These are phyloP conservation scores for Mormyrus iriodes DNA, from an alignment of 2,113 vertebrate species.

Conservation along the genomic window DNA sequence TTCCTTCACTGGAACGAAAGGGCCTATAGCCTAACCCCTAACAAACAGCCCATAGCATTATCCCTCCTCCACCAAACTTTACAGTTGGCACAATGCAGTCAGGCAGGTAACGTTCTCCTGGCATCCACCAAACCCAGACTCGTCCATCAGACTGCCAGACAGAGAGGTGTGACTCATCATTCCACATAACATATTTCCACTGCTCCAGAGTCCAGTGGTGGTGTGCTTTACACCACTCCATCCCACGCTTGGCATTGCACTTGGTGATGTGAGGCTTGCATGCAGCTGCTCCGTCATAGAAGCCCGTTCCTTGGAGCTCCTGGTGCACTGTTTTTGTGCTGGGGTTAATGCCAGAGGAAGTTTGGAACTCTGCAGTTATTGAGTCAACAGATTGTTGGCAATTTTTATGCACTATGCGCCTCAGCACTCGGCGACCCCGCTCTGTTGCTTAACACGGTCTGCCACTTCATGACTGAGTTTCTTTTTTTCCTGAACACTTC, in stretches of 20 bases:
- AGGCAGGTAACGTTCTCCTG: no score
- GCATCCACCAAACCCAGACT: neutral
- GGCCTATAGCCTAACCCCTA: no score
- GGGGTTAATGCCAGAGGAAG: neutral
- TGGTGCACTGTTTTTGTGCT: neutral
- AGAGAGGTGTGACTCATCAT: neutral
- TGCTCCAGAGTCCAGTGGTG: neutral
- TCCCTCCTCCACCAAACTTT: no score
- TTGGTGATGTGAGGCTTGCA: neutral
- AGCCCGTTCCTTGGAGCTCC: neutral
- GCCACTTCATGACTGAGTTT: neutral
- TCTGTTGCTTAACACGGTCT: neutral
- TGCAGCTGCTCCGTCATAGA: neutral
- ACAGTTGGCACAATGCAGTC: no score
- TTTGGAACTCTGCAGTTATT: neutral
- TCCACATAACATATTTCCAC: neutral
- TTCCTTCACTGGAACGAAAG: no score
- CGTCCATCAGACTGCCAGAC: neutral
- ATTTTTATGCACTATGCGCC: neutral
- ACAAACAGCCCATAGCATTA: no score
- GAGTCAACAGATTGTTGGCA: neutral
- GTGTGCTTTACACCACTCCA: neutral
- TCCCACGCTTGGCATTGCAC: neutral
- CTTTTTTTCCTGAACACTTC: neutral
- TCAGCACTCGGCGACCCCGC: neutral